Evolutionary conservation across 1,140 invertebrate species (phyloP).

Genomic region (Solen grandis): DNA sequence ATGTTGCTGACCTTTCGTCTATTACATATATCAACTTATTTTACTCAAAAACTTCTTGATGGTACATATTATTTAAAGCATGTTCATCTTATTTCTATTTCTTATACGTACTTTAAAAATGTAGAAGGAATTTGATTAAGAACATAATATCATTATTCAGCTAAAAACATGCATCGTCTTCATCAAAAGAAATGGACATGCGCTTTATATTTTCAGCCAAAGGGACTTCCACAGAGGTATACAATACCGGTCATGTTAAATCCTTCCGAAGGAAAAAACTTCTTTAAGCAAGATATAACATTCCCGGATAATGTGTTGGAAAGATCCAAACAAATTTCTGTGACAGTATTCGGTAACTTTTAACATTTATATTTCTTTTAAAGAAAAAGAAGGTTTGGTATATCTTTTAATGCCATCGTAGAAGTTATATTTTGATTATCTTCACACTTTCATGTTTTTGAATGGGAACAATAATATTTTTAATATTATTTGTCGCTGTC

Average conservation of each 20-base stretch:
- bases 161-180: background rate
- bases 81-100: background rate
- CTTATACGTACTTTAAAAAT: background rate
- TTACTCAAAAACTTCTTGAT: background rate
- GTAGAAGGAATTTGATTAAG: background rate
- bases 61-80: background rate
- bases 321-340: constrained; percentile 5
- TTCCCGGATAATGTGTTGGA: constrained; percentile 19
- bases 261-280: background rate
- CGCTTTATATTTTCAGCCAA: constrained; percentile 4
- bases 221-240: constrained; percentile 18
- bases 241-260: constrained; percentile 21
- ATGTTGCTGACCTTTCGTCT: background rate
- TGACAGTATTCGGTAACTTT: constrained; percentile 27
- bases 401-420: background rate
- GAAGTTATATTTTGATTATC: background rate
- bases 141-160: background rate
- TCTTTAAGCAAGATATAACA: background rate
- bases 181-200: background rate
- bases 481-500: background rate
- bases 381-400: background rate
- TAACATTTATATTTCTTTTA: background rate
- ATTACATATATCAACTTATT: background rate
- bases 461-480: background rate
- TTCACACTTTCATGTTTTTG: background rate